Base-by-base conservation (phyloP, 2,113 vertebrate genomes). In the Grantiella picta region DNA sequence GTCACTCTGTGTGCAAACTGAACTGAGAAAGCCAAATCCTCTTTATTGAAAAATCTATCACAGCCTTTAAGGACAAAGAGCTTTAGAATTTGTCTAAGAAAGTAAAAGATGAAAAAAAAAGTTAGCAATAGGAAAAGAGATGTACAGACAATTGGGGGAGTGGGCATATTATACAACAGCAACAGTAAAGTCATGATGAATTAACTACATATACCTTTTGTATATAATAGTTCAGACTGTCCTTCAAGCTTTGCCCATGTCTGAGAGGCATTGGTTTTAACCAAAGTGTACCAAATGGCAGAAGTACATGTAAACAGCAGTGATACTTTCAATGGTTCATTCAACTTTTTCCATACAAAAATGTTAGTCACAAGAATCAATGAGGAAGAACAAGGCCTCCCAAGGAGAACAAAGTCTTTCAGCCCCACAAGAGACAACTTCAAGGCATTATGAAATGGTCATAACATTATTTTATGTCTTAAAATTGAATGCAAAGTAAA, bases 391-490 rank as follows among this genome's bases (percentile, higher is more conserved):
- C 1, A 5, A 79, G 52, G 79, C 31, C 42, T 83, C 76, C 71
- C 69, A 86, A 93, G 88, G 68, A 96, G 86, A 92, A 82, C 56
- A 65, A 70, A 92, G 80, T 60, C 69, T 93, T 92, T 85, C 73
- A 85, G 63, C n/a, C 81, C 87, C 76, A 56, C 76, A 69, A 76
- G 42, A 90, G 71, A 64, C 81, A 60, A 69, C 33, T 47, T 66
- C 52, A 69, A 80, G 86, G 59, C 80, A 79, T 87, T 45, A 23
- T 20, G 61, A 47, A 44, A 75, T 73, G 66, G 89, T 89, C 47
- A 0, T 94, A 95, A 92, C 75, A 86, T 91, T 76, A 91, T 89
- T 96, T 92, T 94, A 93, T 17, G 25, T 82, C 86, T 91, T 69
- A 70, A 85, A 86, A 83, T 54, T 42, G 65, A 93, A 92, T 36